Percentiles rank a stretch among this genome's conserved stretches.
Evolutionary conservation across 2,888 invertebrate species (phyloP).

Genomic region (Anodontia alba): DNA sequence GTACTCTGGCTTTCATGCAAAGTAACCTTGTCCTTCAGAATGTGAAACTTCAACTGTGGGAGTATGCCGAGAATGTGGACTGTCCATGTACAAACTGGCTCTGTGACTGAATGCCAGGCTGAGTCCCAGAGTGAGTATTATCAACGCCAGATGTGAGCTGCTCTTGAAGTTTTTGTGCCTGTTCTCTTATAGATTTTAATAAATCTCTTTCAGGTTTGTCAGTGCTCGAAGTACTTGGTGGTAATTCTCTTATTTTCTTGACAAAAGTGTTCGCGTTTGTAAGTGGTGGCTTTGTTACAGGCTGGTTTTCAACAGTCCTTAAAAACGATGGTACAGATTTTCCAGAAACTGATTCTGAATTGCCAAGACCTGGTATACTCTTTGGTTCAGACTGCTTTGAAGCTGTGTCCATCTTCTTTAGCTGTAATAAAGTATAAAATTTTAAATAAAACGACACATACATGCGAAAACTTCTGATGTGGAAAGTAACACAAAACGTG

Average conservation of each 20-base stretch:
- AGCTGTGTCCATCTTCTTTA: neutral
- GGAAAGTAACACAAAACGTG: too few relatives aligned
- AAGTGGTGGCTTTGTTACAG: neutral
- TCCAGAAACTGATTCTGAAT: neutral
- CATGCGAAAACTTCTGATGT: too few relatives aligned
- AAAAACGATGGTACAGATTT: conserved; percentile 46
- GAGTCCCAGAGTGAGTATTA: neutral
- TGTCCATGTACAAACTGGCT: conserved; percentile 8
- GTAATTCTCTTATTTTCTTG: neutral
- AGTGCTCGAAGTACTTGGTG: neutral
- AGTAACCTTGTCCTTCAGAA: too few relatives aligned
- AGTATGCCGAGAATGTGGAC: too few relatives aligned
- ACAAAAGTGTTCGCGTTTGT: conserved; percentile 3
- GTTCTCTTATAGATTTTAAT: conserved; percentile 53
- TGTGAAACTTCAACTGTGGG: too few relatives aligned
- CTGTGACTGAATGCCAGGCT: neutral
- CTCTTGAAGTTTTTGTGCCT: conserved; percentile 38
- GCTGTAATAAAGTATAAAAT: neutral
- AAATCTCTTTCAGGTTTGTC: conserved; percentile 16
- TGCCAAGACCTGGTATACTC: conserved; percentile 46
- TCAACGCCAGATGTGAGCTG: neutral
- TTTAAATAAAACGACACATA: too few relatives aligned
- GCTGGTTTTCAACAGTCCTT: conserved; percentile 18
- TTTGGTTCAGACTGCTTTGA: conserved; percentile 21
- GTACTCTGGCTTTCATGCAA: too few relatives aligned